These are phyloP conservation scores for Rhyacichthys aspro DNA, from an alignment of 2,797 vertebrate species.

Conservation along the genomic window DNA sequence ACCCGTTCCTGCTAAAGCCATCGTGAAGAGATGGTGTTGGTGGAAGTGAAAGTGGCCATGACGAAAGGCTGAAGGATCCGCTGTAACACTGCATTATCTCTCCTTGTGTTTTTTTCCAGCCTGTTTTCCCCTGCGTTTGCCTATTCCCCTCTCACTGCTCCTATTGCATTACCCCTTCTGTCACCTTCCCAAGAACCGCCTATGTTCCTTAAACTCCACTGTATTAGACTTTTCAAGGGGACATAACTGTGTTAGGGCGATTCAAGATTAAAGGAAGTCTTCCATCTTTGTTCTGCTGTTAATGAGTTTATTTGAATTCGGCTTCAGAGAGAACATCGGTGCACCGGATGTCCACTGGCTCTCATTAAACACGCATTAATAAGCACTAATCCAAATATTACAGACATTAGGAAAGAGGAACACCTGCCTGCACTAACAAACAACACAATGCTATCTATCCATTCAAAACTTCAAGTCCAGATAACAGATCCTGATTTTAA, in stretches of 20 bases:
- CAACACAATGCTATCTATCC: no score
- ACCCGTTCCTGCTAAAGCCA: conserved; percentile 69
- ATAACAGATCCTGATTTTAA: no score
- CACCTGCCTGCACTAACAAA: no score
- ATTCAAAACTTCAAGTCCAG: no score
- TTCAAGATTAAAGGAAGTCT: conserved; percentile 51
- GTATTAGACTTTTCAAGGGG: background rate
- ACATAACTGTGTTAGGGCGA: no score
- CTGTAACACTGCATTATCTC: conserved; percentile 65
- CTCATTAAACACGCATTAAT: conserved; percentile 54
- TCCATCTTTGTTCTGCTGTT: conserved; percentile 37
- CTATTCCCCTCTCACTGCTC: conserved; percentile 57
- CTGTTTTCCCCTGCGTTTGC: conserved; percentile 52
- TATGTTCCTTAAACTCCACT: conserved; percentile 34
- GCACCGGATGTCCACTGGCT: conserved; percentile 40
- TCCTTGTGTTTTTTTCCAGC: conserved; percentile 43
- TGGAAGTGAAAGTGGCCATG: conserved; percentile 80
- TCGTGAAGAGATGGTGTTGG: conserved; percentile 60
- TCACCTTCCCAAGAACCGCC: conserved; percentile 64
- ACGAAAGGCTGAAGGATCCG: conserved; percentile 75
- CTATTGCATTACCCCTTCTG: conserved; percentile 71
- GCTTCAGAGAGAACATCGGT: conserved; percentile 33
- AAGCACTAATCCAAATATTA: conserved; percentile 43
- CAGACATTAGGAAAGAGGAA: conserved; percentile 21
- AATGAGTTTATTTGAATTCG: conserved; percentile 63